Conservation (phyloP, 2,113 vertebrate species). For the Urocitellus parryii region DNA sequence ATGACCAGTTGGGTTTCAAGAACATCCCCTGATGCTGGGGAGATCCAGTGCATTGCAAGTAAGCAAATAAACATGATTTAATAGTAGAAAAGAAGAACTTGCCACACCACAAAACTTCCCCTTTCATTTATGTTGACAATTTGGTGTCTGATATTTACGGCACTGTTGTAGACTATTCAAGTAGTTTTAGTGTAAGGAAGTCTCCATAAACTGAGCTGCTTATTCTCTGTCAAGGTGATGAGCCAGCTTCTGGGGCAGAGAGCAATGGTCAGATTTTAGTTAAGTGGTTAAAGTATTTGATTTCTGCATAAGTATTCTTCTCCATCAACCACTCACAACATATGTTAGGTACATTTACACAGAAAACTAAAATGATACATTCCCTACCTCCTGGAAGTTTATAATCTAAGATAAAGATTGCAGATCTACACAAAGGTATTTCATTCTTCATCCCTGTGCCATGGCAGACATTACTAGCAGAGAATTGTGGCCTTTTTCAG, state of each 20-base stretch:
- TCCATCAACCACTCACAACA: background rate
- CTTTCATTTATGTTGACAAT: constrained; percentile 75
- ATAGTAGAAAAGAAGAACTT: constrained; percentile 59
- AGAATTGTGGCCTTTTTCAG: background rate
- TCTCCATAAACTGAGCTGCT: constrained; percentile 40
- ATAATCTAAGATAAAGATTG: background rate
- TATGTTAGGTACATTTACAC: background rate
- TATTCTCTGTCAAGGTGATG: background rate
- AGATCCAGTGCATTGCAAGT: constrained; percentile 42
- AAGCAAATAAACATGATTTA: constrained; percentile 77
- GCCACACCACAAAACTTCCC: constrained; percentile 61
- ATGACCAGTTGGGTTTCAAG: constrained; percentile 21
- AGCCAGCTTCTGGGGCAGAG: background rate
- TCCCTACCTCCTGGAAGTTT: background rate
- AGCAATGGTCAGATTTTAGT: background rate
- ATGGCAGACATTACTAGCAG: constrained; percentile 7
- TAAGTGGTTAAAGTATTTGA: background rate
- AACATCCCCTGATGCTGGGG: background rate
- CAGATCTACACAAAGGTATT: background rate
- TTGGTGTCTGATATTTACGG: constrained; percentile 69
- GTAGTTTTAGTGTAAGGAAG: constrained; percentile 6
- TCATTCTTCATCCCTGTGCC: background rate
- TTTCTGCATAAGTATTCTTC: background rate
- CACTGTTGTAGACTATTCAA: constrained; percentile 15
- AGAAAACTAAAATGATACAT: background rate